Base-by-base conservation (phyloP, 2,797 vertebrate genomes). In the Molossus molossus region DNA sequence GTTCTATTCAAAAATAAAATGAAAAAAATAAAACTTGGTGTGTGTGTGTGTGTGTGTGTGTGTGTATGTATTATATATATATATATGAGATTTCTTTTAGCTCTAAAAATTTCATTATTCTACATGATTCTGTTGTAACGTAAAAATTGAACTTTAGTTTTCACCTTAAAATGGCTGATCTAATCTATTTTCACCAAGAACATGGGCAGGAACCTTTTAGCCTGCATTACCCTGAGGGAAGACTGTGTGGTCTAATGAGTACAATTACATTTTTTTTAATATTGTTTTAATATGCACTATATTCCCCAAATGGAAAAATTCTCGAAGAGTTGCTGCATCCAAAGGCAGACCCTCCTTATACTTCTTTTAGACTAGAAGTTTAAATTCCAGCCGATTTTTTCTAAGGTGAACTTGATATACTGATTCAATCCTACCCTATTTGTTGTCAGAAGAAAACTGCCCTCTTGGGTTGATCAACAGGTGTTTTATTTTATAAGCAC, bases 361-460 rank as follows among this genome's bases (percentile, higher is more conserved):
- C 3, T 70, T 90, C 40, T 92, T 89, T 82, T 55, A 77, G 6
- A 72, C n/a, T 84, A 87, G 27, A 90, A 17, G 75, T 53, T 87
- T 92, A 65, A 76, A 76, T 83, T 84, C 1, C 9, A 67, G 40
- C 14, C 60, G 6, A n/a, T 77, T 94, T 83, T 20, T 94, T 84
- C 20, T 60, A 40, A 67, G 9, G 53, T 45, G 2, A 73, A 33
- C 15, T 69, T 37, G 15, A 86, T 80, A 48, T 69, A 79, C 4
- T 14, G 3, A 23, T 73, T 62, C 73, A 89, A 53, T 72, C 18
- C 25, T 77, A 58, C 4, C 9, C 11, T 75, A 10, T 25, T 88
- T 86, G 1, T 70, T 33, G 23, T 89, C 48, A 64, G 21, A 90
- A 76, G 15, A 83, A 79, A 82, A 9, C 50, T 60, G 15, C 87